These are phyloP conservation scores for Macrotus californicus DNA, from an alignment of 2,113 vertebrate species.

Conservation along the genomic window DNA sequence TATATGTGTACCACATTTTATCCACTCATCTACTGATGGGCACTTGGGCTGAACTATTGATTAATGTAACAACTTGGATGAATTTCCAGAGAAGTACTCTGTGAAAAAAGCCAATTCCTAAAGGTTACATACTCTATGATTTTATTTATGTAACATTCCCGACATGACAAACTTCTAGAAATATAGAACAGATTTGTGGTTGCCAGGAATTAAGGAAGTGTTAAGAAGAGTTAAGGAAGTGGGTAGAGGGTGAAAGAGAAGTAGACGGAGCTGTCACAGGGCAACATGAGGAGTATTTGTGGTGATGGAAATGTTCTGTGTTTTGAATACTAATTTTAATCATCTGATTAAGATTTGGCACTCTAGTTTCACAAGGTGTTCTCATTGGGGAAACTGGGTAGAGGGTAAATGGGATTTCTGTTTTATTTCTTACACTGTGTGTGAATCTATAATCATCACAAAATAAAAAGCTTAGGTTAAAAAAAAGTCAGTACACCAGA, in stretches of 20 bases:
- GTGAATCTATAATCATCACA: background rate
- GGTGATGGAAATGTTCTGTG: background rate
- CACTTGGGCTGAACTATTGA: background rate
- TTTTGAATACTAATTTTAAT: background rate
- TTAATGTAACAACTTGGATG: background rate
- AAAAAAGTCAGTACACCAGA: background rate
- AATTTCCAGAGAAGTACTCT: background rate
- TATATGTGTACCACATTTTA: background rate
- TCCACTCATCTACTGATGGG: background rate
- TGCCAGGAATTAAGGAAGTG: background rate
- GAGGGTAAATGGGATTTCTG: background rate
- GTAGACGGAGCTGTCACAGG: background rate
- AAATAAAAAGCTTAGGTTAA: constrained; percentile 5
- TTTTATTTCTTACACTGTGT: constrained; percentile 2
- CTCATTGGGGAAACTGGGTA: background rate
- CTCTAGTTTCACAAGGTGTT: background rate
- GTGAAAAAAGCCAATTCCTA: background rate
- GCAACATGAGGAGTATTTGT: background rate
- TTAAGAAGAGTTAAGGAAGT: background rate
- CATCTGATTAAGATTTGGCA: background rate
- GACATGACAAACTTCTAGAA: constrained; percentile 1
- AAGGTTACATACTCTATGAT: background rate
- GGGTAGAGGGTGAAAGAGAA: background rate
- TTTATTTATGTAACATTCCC: background rate
- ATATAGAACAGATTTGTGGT: background rate